These are phyloP conservation scores for Kryphioiulus occultus DNA, from an alignment of 2,888 invertebrate genomes.

Conservation along the genomic window DNA sequence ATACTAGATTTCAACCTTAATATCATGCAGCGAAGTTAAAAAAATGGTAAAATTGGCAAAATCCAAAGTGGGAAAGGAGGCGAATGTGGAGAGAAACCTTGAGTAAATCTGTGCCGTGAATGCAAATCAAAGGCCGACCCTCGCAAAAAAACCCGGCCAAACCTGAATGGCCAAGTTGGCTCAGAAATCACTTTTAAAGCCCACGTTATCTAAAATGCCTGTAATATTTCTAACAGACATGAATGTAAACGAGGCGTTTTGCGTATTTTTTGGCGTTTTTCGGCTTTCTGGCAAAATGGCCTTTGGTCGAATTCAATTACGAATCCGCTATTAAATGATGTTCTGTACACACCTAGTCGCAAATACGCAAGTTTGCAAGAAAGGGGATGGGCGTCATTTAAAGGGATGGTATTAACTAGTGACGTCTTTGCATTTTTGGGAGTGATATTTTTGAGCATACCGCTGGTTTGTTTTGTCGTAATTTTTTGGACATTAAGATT, in stretches of 20 bases:
- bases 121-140: neutral
- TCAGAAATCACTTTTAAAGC: neutral
- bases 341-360: no score
- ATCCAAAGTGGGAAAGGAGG: neutral
- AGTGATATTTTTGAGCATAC: no score
- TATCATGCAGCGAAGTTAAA: neutral
- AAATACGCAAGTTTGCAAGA: no score
- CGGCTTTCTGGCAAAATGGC: no score
- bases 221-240: neutral
- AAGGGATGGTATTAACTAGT: no score
- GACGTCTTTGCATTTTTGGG: no score
- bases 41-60: neutral
- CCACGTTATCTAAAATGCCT: neutral
- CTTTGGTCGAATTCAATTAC: no score
- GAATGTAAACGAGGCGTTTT: neutral
- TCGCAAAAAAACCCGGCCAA: neutral
- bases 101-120: neutral
- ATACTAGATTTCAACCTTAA: neutral
- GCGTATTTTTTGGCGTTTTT: neutral
- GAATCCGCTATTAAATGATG: no score
- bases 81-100: slow-evolving; percentile 21
- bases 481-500: no score
- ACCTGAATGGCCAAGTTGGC: neutral
- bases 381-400: no score
- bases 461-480: no score